phyloP scores from a whole-genome alignment of 2,797 vertebrate genomes.

The Danionella dracula region DNA sequence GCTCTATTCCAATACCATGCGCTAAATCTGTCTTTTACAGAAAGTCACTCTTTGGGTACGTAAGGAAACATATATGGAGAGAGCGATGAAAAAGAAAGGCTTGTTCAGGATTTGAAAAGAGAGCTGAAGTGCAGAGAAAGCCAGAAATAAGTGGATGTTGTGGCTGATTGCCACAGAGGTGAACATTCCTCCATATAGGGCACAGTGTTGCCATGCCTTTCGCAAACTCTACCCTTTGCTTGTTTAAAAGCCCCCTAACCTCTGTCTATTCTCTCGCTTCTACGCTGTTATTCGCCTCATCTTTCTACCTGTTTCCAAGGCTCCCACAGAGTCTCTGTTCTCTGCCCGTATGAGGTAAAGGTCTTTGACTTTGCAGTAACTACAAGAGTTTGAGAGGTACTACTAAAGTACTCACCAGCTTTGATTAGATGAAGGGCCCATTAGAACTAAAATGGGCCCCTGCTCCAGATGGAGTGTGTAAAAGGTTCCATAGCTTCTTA shows the following conservation, averaged over 20 bases:
- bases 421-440: conserved; percentile 60
- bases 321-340: background rate
- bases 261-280: background rate
- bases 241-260: conserved; percentile 51
- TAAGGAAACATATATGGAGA: background rate
- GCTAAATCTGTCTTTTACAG: background rate
- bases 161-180: conserved; percentile 27
- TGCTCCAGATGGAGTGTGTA: conserved; percentile 55
- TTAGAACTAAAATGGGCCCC: conserved; percentile 64
- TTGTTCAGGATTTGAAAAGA: conserved; percentile 4
- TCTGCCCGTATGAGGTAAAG: conserved; percentile 19
- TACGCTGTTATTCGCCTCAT: conserved; percentile 12
- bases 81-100: background rate
- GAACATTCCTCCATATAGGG: conserved; percentile 57
- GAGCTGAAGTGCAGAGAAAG: background rate
- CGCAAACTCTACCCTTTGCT: conserved; percentile 39
- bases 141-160: conserved; percentile 27
- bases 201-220: conserved; percentile 61
- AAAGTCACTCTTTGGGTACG: background rate
- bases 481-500: conserved; percentile 50
- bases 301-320: conserved; percentile 26
- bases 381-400: conserved; percentile 54
- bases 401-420: conserved; percentile 42
- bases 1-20: background rate
- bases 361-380: conserved; percentile 60